Evolutionary conservation across 2,888 invertebrate genomes (phyloP).

Genomic region (Ornithoptera priamus): DNA sequence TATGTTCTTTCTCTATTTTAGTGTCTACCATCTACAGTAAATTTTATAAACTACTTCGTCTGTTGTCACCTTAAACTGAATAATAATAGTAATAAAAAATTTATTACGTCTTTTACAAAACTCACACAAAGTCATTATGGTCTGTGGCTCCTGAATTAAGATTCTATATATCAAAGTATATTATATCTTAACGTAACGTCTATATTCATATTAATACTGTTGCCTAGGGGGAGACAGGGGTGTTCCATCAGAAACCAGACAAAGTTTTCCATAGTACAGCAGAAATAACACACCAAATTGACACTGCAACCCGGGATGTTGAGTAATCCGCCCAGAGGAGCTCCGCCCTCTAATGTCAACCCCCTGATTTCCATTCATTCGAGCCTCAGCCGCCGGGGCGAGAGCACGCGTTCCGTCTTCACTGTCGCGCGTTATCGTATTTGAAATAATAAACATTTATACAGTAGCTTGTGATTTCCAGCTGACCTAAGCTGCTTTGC

Average conservation of each 20-base stretch:
- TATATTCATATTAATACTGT: background rate
- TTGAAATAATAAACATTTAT: slow-evolving; percentile 54
- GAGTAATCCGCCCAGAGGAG: slow-evolving; percentile 47
- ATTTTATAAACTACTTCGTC: background rate
- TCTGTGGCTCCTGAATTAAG: too few relatives aligned
- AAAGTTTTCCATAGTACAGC: slow-evolving; percentile 52
- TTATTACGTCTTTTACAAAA: background rate
- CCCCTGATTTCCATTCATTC: slow-evolving; percentile 71
- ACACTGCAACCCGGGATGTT: slow-evolving; percentile 13
- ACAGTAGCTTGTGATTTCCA: slow-evolving; percentile 5
- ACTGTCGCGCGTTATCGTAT: slow-evolving; percentile 44
- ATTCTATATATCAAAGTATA: too few relatives aligned
- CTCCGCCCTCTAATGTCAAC: slow-evolving; percentile 65
- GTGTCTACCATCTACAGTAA: background rate
- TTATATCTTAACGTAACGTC: background rate
- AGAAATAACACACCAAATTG: slow-evolving; percentile 19
- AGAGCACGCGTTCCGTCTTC: slow-evolving; percentile 40
- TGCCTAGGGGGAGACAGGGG: too few relatives aligned
- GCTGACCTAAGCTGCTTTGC: background rate
- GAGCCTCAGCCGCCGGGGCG: slow-evolving; percentile 46
- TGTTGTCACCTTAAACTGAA: background rate
- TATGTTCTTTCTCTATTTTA: background rate
- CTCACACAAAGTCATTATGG: background rate
- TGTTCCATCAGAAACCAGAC: slow-evolving; percentile 40
- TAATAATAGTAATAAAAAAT: too few relatives aligned